Base-by-base conservation (phyloP, 2,797 vertebrate genomes). In the Pagetopsis macropterus region DNA sequence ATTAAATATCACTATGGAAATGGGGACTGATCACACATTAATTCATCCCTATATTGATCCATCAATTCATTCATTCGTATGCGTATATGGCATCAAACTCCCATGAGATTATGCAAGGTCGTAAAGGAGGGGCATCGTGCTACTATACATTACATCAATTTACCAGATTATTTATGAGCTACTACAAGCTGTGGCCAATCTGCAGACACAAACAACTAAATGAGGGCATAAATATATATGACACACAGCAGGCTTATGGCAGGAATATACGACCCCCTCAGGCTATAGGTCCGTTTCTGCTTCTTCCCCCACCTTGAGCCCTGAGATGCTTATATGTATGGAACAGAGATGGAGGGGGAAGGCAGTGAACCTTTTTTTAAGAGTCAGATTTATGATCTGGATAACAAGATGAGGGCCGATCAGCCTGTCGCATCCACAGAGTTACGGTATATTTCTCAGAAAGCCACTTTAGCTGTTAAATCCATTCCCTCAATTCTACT, bases 221-320 rank as follows among this genome's bases (percentile, higher is more conserved):
- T 89, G 88, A 87, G 83, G 66, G 69, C 81, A 92, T 92, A 88
- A 92, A 92, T 92, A 93, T 92, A 91, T 75, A 92, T 89, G 84
- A 86, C 83, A 88, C 73, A 81, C 88, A 89, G 55, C 65, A 82
- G 90, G 91, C 88, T 89, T 74, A 78, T 79, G 78, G 84, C 75
- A 82, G 74, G 61, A 86, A 88, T 91, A 87, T 84, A 84, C 49
- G 55, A 84, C 67, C 77, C 78, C 86, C 84, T 81, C 23, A 15
- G 81, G 87, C 85, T 81, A 52, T 76, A 67, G 78, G 86, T 83
- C 84, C 62, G 19, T 76, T 77, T 70, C 75, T 74, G 70, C 67
- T 70, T 70, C 70, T 69, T 15, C 74, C 65, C 82, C 82, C 72
- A 79, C 79, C 79, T 84, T 72, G 49, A 78, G 81, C 73, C 33